Evolutionary conservation across 2,113 vertebrate genomes (phyloP).

Genomic region (Coptodon bakossiorum): DNA sequence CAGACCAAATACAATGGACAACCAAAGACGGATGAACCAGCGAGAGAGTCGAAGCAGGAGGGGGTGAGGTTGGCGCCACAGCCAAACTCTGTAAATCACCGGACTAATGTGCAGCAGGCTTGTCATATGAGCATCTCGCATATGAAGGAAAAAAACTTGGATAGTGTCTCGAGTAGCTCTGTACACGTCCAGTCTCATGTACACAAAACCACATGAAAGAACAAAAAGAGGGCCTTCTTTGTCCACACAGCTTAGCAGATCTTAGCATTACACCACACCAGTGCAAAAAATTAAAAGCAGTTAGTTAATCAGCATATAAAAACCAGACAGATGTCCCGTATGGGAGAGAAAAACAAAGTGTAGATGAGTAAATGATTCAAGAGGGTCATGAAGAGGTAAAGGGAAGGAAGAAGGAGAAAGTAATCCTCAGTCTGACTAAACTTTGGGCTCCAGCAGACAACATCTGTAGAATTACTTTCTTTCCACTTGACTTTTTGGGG

Average conservation of each 20-base stretch:
- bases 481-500: background rate
- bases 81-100: constrained; percentile 56
- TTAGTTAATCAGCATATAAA: background rate
- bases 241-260: background rate
- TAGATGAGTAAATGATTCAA: background rate
- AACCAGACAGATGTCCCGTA: background rate
- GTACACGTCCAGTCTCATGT: background rate
- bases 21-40: constrained; percentile 9
- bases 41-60: background rate
- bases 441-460: constrained; percentile 4
- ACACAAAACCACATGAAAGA: constrained; percentile 18
- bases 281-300: background rate
- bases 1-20: constrained; percentile 38
- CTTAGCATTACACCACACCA: background rate
- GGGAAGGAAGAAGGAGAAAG: background rate
- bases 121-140: constrained; percentile 32
- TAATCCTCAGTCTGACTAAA: background rate
- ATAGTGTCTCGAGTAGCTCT: background rate
- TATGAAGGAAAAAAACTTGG: background rate
- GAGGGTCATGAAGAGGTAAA: constrained; percentile 23
- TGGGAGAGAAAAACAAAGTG: background rate
- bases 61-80: constrained; percentile 7
- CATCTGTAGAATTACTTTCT: constrained; percentile 40
- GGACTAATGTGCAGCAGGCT: constrained; percentile 52
- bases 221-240: background rate